These are phyloP conservation scores for Tauraco hartlaubi DNA, from an alignment of 2,797 vertebrate genomes.

Conservation along the genomic window DNA sequence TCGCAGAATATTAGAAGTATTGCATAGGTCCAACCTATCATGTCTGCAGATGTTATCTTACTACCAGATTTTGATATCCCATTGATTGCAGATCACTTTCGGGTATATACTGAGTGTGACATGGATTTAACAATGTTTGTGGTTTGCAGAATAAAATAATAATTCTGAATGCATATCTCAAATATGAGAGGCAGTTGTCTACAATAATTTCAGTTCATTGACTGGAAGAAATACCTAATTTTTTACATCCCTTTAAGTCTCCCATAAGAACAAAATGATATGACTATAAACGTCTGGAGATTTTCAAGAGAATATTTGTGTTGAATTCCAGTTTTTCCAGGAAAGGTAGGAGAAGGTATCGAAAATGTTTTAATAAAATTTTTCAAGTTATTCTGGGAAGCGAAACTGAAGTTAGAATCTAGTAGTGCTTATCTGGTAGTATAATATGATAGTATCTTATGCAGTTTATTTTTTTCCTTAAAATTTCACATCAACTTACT, in stretches of 20 bases:
- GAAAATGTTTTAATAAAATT: background rate
- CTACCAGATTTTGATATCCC: background rate
- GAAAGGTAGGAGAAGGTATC: background rate
- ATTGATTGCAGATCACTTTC: background rate
- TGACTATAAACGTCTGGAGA: background rate
- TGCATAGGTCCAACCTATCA: background rate
- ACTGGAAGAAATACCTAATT: background rate
- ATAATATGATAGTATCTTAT: background rate
- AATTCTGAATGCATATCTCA: background rate
- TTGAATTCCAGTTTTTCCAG: background rate
- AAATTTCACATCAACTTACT: background rate
- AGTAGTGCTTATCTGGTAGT: background rate
- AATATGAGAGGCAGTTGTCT: background rate
- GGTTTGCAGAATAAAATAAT: background rate
- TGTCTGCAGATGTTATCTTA: background rate
- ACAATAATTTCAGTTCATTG: background rate
- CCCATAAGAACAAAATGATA: background rate
- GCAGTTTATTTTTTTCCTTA: background rate
- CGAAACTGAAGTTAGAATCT: background rate
- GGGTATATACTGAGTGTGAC: background rate
- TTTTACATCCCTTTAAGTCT: background rate
- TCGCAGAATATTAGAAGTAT: background rate
- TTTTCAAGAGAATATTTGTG: background rate
- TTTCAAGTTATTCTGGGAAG: background rate
- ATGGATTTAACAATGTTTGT: background rate